Evolutionary conservation across 2,888 invertebrate species (phyloP), one percentile per base, ranked within the genome.

Genomic region (Pyrocoelia pectoralis): DNA sequence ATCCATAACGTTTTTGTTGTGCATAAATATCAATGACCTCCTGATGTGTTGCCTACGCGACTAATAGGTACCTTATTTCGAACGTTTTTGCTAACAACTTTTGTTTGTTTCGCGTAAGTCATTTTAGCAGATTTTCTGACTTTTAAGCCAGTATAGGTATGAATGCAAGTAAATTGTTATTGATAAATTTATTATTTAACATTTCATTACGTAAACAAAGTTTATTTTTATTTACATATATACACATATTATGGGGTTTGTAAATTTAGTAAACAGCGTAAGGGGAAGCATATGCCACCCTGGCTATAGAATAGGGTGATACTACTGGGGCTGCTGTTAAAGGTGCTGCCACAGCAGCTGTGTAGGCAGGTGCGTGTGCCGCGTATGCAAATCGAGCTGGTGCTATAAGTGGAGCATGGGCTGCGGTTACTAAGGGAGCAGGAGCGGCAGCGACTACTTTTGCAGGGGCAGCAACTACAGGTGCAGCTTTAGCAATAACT

Each of bases 391-490:
- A 24, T 46, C 59, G 55, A 3, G 63, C 54, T 6, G 53, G 19
- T 41, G 56, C 66, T 49, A 81, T 78, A 76, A 83, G 79, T 33
- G 80, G 80, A 46, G 77, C 64, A 29, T 79, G 67, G 29, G 74
- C 71, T 5, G 66, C 67, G 18, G 68, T 55, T 41, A 64, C 56
- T 41, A 19, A 15, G 0, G 52, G 52, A 15, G 50, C 49, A 13
- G 52, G 28, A 9, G 56, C 41, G 1, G 58, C 55, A 12, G 51
- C 43, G 12, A 40, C 56, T 13, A 48, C 38, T 3, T 46, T 51
- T 33, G 58, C 49, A 18, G 50, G 24, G 1, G 41, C 56, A 29
- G 67, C 63, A 29, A 56, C 54, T 43, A 56, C 40, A 10, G 67
- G 67, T 29, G 66, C 64, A 9, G 69, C 67, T 63, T 64, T 69